Percentiles rank a stretch among this genome's conserved stretches.
These are phyloP conservation scores for Lithodes maja DNA, from an alignment of 2,888 invertebrate genomes.

Conservation along the genomic window DNA sequence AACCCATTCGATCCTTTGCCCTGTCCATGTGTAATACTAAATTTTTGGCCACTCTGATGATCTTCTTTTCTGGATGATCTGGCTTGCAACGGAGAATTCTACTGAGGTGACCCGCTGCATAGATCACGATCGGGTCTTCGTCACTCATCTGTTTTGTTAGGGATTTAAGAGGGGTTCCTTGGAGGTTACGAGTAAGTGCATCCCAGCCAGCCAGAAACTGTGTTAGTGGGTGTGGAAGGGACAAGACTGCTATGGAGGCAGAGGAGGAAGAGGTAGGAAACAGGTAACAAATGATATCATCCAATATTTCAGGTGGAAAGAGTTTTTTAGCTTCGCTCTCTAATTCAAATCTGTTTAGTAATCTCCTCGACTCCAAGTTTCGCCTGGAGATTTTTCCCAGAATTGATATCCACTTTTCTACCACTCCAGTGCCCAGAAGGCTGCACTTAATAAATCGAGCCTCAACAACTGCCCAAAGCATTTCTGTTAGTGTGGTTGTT, in stretches of 20 bases:
- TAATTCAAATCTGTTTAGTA: conserved; percentile 14
- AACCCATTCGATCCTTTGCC: conserved; percentile 55
- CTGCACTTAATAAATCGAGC: neutral
- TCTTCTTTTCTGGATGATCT: conserved; percentile 34
- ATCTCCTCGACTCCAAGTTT: conserved; percentile 24
- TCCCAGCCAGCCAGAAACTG: conserved; percentile 56
- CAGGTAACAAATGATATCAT: neutral
- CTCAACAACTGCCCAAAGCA: conserved; percentile 26
- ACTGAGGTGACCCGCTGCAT: conserved; percentile 46
- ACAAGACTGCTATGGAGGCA: neutral
- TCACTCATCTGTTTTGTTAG: conserved; percentile 32
- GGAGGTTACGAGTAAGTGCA: conserved; percentile 32
- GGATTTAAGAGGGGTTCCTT: conserved; percentile 31
- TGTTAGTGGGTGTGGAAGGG: conserved; percentile 46
- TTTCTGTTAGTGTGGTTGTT: conserved; percentile 12
- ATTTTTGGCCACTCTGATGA: conserved; percentile 47
- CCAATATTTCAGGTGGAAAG: conserved; percentile 8
- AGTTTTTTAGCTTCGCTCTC: conserved; percentile 13
- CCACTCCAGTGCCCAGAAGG: neutral
- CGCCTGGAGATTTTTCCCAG: conserved; percentile 9
- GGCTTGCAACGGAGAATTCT: conserved; percentile 23
- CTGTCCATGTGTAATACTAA: conserved; percentile 60
- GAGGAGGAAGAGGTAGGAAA: neutral
- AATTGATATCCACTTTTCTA: conserved; percentile 14
- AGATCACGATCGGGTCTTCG: conserved; percentile 50